Base-by-base conservation (phyloP, 2,888 invertebrate species). In the Craniophora ligustri region DNA sequence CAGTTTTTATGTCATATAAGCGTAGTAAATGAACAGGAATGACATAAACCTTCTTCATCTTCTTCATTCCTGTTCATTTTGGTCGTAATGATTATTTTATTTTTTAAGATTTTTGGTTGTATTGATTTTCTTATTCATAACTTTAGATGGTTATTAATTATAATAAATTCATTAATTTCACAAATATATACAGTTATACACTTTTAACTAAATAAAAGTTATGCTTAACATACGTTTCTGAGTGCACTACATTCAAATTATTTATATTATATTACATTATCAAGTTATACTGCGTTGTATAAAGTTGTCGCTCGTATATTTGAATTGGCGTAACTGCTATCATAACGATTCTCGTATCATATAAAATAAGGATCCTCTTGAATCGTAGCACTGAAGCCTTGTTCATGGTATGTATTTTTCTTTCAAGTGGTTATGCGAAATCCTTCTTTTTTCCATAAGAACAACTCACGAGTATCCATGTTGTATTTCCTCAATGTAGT, bases 401-500 rank as follows among this genome's bases (percentile, higher is more conserved):
- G 38, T 26, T 45, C 39, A 35, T 34, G 38, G 39, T 50, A 45
- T 57, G 48, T 46, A 62, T 47, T 54, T 23, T 65, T 61, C 36
- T 54, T 61, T 73, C 45, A 56, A 68, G 69, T 58, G 54, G 45
- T 49, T 66, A 63, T 65, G 34, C 64, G 60, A 65, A 76, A 72
- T 72, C 67, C 63, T 62, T 71, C 61, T 62, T 71, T 72, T 73
- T 76, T 74, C 66, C 72, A 66, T 63, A 72, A 67, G 71, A 74
- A 67, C 68, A 75, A 75, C 61, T 66, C 56, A 61, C 57, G 67
- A 74, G 76, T 79, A 77, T 76, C 72, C 73, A 71, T 72, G 70
- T 77, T 75, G 72, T 79, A 79, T 85, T 83, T 85, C 75, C 71
- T 78, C 81, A 79, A 86, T 88, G 85, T 80, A 83, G 85, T 84